phyloP scores from a whole-genome alignment of 2,888 invertebrate species.

The Pardosa pseudoannulata region DNA sequence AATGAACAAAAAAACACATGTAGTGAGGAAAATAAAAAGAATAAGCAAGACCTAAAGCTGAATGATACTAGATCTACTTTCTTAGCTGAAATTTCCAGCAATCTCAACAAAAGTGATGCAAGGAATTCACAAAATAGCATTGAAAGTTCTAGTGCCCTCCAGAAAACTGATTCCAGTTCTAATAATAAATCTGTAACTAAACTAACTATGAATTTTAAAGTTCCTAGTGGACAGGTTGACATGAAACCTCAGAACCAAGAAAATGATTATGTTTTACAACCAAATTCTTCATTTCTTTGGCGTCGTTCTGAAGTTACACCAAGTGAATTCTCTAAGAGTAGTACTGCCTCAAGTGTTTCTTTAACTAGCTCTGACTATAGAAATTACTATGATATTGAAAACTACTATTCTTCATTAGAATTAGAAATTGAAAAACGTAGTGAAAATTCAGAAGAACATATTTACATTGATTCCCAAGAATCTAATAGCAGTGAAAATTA shows the following conservation, averaged over 20 bases:
- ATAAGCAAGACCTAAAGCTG: not conserved
- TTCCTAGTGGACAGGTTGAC: not conserved
- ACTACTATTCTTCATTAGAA: constrained; percentile 61
- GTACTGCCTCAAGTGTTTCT: constrained; percentile 58
- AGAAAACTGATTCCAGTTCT: not conserved
- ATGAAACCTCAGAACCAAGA: not conserved
- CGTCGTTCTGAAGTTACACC: constrained; percentile 33
- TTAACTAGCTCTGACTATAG: constrained; percentile 54
- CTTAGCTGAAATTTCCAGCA: not conserved
- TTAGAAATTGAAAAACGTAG: constrained; percentile 54
- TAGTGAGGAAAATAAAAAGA: not conserved
- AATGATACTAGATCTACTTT: not conserved
- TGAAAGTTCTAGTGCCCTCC: too few species aligned
- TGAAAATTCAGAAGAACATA: constrained; percentile 57
- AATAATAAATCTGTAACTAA: not conserved
- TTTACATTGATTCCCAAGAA: constrained; percentile 66
- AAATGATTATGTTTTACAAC: constrained; percentile 24
- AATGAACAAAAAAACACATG: not conserved
- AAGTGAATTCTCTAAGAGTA: constrained; percentile 54
- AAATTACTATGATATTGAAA: constrained; percentile 62
- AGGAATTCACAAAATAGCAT: too few species aligned
- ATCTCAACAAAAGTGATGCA: not conserved
- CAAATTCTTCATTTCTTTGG: constrained; percentile 65
- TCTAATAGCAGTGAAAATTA: constrained; percentile 60
- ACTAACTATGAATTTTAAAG: not conserved